A percentile compares a stretch with the other conserved stretches of the same genome.
Evolutionary conservation across 64 coral and sea anemone genomes (phyloP).

Genomic region (Pocillopora damicornis): DNA sequence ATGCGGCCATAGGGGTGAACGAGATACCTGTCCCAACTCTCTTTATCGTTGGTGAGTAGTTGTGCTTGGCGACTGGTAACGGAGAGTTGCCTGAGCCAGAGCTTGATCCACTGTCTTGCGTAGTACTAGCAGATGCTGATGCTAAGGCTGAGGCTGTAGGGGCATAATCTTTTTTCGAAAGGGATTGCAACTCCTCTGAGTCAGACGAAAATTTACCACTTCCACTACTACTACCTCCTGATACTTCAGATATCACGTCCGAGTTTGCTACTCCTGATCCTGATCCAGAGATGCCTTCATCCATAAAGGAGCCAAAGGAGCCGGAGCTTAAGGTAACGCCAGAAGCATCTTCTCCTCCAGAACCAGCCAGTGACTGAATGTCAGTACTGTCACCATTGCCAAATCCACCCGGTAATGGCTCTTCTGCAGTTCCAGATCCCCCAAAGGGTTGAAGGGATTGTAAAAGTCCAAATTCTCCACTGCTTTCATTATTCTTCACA

Average conservation of each 20-base stretch:
- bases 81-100: neutral
- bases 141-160: neutral
- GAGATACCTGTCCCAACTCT: constrained; percentile 26
- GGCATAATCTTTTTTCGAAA: constrained; percentile 3
- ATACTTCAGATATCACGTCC: neutral
- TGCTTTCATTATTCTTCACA: neutral
- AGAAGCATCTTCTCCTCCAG: constrained; percentile 39
- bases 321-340: neutral
- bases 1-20: constrained; percentile 22
- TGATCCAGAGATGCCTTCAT: neutral
- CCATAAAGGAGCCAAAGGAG: constrained; percentile 3
- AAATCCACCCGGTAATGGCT: constrained; percentile 49
- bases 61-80: constrained; percentile 11
- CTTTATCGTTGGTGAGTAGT: constrained; percentile 4
- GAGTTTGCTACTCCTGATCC: constrained; percentile 15
- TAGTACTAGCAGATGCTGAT: constrained; percentile 21
- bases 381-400: constrained; percentile 41
- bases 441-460: constrained; percentile 18
- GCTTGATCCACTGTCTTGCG: constrained; percentile 29
- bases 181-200: neutral
- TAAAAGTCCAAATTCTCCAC: constrained; percentile 52
- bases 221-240: constrained; percentile 13
- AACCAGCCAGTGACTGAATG: constrained; percentile 47
- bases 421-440: constrained; percentile 34
- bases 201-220: constrained; percentile 21